phyloP scores from a whole-genome alignment of 2,888 invertebrate species.

The Ormyrus nitidulus region DNA sequence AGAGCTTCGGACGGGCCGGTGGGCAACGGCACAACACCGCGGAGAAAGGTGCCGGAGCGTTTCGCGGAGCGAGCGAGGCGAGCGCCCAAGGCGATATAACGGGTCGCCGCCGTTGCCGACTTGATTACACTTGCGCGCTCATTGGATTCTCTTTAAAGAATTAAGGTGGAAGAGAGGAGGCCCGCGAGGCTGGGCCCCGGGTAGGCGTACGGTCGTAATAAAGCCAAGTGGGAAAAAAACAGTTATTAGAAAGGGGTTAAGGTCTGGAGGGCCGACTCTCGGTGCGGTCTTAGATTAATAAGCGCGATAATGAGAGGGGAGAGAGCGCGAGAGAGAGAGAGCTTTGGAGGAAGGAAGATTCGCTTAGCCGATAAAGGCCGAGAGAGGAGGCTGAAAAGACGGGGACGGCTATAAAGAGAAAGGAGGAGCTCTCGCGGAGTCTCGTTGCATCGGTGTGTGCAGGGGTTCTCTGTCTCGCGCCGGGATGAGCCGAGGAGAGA shows the following conservation, averaged over 20 bases:
- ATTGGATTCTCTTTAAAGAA: background rate
- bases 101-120: too few species aligned
- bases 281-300: constrained; percentile 29
- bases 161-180: background rate
- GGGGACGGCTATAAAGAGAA: constrained; percentile 16
- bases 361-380: constrained; percentile 32
- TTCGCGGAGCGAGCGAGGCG: too few species aligned
- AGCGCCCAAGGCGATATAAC: too few species aligned
- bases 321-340: constrained; percentile 50
- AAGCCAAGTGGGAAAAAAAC: constrained; percentile 7
- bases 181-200: background rate
- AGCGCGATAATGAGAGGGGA: constrained; percentile 49
- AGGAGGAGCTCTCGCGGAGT: background rate
- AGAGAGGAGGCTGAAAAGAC: constrained; percentile 7
- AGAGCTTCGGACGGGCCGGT: background rate
- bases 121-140: too few species aligned
- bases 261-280: background rate
- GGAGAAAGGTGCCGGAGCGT: too few species aligned
- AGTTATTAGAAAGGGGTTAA: constrained; percentile 19
- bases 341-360: constrained; percentile 45
- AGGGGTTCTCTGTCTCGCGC: background rate
- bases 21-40: background rate
- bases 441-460: background rate
- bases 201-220: too few species aligned
- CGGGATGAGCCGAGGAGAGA: background rate